A percentile compares a stretch with the other conserved stretches of the same genome.
Conservation (phyloP, 1,140 invertebrate species). For the Stegodyphus mimosarum region DNA sequence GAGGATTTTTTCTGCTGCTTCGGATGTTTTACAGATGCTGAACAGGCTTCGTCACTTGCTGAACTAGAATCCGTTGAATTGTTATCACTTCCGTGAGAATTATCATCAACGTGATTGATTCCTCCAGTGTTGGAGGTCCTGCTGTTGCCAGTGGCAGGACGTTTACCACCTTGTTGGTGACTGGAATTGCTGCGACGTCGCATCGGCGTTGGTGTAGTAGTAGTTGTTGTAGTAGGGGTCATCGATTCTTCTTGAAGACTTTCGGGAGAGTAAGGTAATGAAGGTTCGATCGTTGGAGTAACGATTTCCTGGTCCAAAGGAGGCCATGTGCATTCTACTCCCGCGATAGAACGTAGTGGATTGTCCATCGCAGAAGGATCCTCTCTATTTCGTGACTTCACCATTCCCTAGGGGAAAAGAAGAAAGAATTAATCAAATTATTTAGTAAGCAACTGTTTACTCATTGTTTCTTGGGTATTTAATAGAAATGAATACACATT, state of each 20-base stretch:
- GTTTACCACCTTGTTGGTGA: not conserved
- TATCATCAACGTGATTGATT: constrained; percentile 21
- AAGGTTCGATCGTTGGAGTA: constrained; percentile 32
- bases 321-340: constrained; percentile 35
- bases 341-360: constrained; percentile 19
- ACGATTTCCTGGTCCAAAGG: constrained; percentile 26
- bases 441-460: no score
- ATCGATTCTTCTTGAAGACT: constrained; percentile 10
- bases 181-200: constrained; percentile 25
- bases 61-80: constrained; percentile 46
- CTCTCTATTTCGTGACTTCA: constrained; percentile 55
- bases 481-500: no score
- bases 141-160: not conserved
- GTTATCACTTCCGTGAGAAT: constrained; percentile 30
- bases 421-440: not conserved
- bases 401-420: constrained; percentile 51
- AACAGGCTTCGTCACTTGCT: constrained; percentile 29
- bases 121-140: not conserved
- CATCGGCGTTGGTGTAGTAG: constrained; percentile 6
- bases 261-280: constrained; percentile 27
- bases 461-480: no score
- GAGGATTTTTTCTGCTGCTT: constrained; percentile 48
- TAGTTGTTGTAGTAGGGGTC: not conserved
- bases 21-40: not conserved
- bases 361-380: constrained; percentile 32